A percentile compares a stretch with the other conserved stretches of the same genome.
Evolutionary conservation across 2,888 invertebrate species (phyloP).

Genomic region (Drosophila stalkeri): DNA sequence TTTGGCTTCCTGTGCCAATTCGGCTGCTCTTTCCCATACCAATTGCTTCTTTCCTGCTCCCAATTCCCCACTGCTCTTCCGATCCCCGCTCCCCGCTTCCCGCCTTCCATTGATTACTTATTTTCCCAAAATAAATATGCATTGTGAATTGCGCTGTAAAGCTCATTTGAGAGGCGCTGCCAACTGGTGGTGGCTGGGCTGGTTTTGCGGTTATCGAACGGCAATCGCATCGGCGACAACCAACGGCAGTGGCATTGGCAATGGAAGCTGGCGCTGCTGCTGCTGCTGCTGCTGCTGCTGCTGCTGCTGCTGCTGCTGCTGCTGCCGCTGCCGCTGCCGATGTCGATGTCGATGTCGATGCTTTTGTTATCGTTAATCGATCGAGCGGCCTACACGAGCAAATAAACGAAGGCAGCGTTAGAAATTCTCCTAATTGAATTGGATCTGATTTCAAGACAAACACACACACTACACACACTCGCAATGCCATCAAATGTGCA

Average conservation of each 20-base stretch:
- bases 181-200: conserved; percentile 16
- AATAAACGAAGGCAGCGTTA: conserved; percentile 3
- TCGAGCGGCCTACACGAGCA: conserved; percentile 67
- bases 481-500: neutral
- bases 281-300: conserved; percentile 20
- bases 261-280: conserved; percentile 10
- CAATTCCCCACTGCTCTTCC: conserved; percentile 12
- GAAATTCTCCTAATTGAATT: conserved; percentile 31
- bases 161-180: conserved; percentile 50
- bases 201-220: conserved; percentile 63
- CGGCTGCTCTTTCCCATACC: conserved; percentile 35
- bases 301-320: conserved; percentile 13
- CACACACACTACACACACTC: neutral
- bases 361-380: conserved; percentile 73
- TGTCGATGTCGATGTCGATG: conserved; percentile 35
- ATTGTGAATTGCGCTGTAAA: conserved; percentile 73
- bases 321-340: conserved; percentile 20
- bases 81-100: conserved; percentile 2
- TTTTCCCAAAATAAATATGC: conserved; percentile 81
- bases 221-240: conserved; percentile 55
- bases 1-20: conserved; percentile 48
- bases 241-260: conserved; percentile 31
- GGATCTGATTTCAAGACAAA: neutral
- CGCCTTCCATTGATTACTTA: conserved; percentile 73
- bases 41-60: conserved; percentile 16